Conservation (phyloP, 2,888 invertebrate species). For the Cynaeus angustus region DNA sequence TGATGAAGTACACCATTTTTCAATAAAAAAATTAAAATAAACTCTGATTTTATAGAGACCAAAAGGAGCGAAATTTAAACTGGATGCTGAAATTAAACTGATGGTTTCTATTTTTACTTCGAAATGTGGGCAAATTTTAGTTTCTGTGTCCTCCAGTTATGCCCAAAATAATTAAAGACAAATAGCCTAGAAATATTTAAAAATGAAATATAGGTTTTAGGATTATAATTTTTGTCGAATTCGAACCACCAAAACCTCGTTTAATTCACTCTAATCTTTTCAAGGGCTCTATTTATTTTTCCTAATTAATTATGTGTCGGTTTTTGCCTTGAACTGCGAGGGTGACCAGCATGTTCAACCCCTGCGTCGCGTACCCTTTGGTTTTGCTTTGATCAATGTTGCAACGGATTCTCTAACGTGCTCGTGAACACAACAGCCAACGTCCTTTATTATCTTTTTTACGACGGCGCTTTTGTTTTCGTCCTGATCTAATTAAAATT, state of each 20-base stretch:
- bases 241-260: too few species aligned
- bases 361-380: constrained; percentile 51
- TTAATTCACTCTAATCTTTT: not conserved
- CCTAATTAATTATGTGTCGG: constrained; percentile 44
- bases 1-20: not conserved
- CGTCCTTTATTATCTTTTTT: constrained; percentile 11
- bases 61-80: not conserved
- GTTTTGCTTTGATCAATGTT: constrained; percentile 57
- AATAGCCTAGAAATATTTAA: too few species aligned
- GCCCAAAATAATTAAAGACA: not conserved
- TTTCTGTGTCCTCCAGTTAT: not conserved
- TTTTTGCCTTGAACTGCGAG: constrained; percentile 52
- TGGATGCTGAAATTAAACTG: too few species aligned
- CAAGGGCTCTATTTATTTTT: constrained; percentile 18
- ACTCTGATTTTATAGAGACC: constrained; percentile 1
- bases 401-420: constrained; percentile 52
- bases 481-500: constrained; percentile 3
- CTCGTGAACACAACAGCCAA: constrained; percentile 21
- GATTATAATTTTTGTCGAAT: not conserved
- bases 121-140: too few species aligned
- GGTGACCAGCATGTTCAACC: constrained; percentile 56
- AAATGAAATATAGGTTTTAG: too few species aligned
- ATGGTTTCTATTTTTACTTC: too few species aligned
- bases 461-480: constrained; percentile 9
- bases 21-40: not conserved